A percentile compares a stretch with the other conserved stretches of the same genome.
phyloP scores from a whole-genome alignment of 1,140 invertebrate species.

The Tetramorium simillimum region DNA sequence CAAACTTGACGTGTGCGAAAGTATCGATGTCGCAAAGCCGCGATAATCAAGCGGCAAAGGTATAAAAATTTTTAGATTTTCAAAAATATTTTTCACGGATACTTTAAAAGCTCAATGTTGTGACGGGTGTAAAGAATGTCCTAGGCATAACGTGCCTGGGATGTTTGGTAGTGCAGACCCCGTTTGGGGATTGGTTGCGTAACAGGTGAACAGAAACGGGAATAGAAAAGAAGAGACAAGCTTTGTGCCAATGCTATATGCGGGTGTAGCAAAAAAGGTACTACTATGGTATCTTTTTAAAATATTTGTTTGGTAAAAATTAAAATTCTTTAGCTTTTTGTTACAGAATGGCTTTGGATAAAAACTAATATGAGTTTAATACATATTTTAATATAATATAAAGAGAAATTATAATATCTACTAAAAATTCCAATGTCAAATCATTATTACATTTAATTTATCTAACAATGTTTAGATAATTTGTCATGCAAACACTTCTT shows the following conservation, averaged over 20 bases:
- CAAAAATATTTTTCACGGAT: conserved; percentile 31
- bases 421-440: neutral
- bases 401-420: neutral
- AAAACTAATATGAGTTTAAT: neutral
- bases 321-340: neutral
- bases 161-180: conserved; percentile 81
- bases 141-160: conserved; percentile 76
- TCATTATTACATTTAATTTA: neutral
- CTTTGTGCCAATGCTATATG: conserved; percentile 77
- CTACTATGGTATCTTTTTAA: conserved; percentile 4
- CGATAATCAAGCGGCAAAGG: neutral
- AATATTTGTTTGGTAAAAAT: neutral
- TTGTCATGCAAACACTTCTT: neutral
- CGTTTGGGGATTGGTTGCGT: conserved; percentile 79
- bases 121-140: conserved; percentile 76
- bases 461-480: neutral
- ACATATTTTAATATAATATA: neutral
- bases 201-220: conserved; percentile 75
- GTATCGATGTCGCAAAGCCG: neutral
- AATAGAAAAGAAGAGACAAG: conserved; percentile 77
- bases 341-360: neutral
- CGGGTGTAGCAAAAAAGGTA: conserved; percentile 67
- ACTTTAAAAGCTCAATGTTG: conserved; percentile 54
- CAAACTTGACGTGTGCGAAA: conserved; percentile 6
- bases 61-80: neutral